Evolutionary conservation across 35 echinoderm and acorn worm genomes (phyloP).

Genomic region (Lytechinus pictus): DNA sequence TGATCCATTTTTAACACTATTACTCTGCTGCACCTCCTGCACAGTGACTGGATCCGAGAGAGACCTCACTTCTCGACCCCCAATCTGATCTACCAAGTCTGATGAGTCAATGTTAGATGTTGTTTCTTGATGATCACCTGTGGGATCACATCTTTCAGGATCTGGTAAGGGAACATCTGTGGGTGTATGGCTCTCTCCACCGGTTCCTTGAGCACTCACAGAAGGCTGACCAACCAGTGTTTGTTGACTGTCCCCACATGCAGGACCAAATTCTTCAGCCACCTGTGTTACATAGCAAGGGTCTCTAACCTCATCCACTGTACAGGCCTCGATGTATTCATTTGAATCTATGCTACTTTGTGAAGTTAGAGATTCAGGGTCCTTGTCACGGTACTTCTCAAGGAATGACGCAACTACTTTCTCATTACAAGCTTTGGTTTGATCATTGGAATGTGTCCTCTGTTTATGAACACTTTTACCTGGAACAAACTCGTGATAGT

Average conservation of each 20-base stretch:
- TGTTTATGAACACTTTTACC: neutral
- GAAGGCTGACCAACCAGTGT: neutral
- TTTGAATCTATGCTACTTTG: neutral
- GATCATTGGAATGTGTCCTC: neutral
- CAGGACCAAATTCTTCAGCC: neutral
- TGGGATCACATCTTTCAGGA: neutral
- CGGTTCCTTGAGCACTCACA: neutral
- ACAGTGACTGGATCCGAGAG: constrained; percentile 30
- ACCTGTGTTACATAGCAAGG: neutral
- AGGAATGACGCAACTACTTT: neutral
- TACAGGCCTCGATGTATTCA: neutral
- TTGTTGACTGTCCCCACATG: neutral
- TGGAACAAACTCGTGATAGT: neutral
- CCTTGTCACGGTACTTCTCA: constrained; percentile 14
- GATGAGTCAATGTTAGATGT: neutral
- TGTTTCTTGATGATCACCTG: neutral
- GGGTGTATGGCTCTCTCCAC: neutral
- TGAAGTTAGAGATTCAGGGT: neutral
- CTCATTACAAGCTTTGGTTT: neutral
- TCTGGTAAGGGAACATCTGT: neutral
- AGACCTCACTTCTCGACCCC: neutral
- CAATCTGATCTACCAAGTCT: neutral
- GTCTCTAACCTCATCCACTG: neutral
- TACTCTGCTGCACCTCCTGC: neutral
- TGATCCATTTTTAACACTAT: constrained; percentile 10